phyloP scores from a whole-genome alignment of 2,888 invertebrate genomes.

The Cataglyphis rosenhaueri region DNA sequence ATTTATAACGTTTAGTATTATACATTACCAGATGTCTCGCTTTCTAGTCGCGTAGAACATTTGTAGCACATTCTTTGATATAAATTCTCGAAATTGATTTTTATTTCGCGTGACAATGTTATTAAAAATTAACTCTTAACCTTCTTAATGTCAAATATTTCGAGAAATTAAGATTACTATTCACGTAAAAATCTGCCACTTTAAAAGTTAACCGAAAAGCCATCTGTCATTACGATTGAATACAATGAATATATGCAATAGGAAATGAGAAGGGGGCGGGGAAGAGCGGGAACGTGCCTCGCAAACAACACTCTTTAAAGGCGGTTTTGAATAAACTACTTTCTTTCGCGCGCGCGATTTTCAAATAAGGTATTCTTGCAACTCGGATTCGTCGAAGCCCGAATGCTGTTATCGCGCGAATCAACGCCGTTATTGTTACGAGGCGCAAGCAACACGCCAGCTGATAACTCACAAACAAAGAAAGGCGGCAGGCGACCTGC shows the following conservation, averaged over 20 bases:
- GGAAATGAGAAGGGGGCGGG: too few relatives aligned
- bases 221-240: constrained; percentile 37
- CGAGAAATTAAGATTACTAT: not conserved
- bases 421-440: constrained; percentile 22
- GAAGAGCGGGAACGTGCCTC: not conserved
- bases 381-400: not conserved
- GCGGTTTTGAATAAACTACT: not conserved
- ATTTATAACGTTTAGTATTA: not conserved
- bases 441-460: constrained; percentile 36
- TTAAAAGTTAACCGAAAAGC: constrained; percentile 40
- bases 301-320: not conserved
- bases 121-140: not conserved
- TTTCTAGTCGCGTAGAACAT: not conserved
- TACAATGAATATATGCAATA: constrained; percentile 5
- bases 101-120: not conserved
- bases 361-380: not conserved
- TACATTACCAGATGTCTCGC: not conserved
- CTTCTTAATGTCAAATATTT: not conserved
- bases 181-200: not conserved
- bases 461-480: constrained; percentile 62
- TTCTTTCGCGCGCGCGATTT: not conserved
- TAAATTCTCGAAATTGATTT: not conserved
- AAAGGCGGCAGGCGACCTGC: constrained; percentile 35
- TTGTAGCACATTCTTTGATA: not conserved
- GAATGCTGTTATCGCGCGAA: not conserved